A percentile compares a stretch with the other conserved stretches of the same genome.
These are phyloP conservation scores for Lepus oiostolus DNA, from an alignment of 2,797 vertebrate species.

Conservation along the genomic window DNA sequence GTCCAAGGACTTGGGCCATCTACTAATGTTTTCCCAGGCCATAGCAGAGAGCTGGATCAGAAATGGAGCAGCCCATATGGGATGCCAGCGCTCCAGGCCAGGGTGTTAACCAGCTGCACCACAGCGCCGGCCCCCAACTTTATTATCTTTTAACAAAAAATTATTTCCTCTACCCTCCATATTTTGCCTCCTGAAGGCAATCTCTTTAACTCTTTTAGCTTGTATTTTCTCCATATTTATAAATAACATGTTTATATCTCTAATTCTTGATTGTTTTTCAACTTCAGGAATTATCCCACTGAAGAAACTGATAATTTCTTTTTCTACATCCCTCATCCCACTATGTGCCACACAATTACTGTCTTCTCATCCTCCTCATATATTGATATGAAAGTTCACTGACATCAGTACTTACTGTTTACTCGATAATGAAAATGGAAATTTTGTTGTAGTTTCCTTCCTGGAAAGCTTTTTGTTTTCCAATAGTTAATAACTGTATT, in stretches of 20 bases:
- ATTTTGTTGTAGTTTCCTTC: conserved; percentile 36
- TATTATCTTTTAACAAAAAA: neutral
- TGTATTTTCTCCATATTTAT: neutral
- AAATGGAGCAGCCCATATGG: no score
- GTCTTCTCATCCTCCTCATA: neutral
- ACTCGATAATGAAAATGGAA: neutral
- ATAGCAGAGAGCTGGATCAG: no score
- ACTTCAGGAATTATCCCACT: conserved; percentile 10
- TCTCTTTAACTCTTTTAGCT: conserved; percentile 25
- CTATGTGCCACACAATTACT: neutral
- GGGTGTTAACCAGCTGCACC: no score
- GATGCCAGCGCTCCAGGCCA: no score
- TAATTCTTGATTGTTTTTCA: neutral
- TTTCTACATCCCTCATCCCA: neutral
- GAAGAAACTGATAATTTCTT: neutral
- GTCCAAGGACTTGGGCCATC: no score
- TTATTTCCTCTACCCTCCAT: neutral
- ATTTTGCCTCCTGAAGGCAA: neutral
- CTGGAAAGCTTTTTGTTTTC: conserved; percentile 21
- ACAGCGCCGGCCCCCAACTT: no score
- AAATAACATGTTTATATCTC: neutral
- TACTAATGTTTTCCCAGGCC: no score
- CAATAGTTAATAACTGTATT: neutral
- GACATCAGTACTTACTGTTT: conserved; percentile 5
- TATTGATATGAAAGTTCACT: neutral